Conservation (phyloP, 2,797 vertebrate genomes). For the Phyllotis vaccarum region DNA sequence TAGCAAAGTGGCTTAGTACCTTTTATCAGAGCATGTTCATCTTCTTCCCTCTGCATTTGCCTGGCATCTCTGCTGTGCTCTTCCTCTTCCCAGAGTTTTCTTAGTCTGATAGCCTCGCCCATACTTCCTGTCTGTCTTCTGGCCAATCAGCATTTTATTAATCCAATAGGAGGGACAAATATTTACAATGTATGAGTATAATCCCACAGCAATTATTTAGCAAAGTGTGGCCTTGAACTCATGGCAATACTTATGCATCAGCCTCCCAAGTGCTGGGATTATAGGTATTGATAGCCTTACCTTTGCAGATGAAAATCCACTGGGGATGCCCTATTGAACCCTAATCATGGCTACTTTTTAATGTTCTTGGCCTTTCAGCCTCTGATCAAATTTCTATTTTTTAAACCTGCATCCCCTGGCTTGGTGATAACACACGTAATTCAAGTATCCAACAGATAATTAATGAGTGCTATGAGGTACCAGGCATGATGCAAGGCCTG, state of each 20-base stretch:
- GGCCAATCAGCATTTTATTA: too few relatives aligned
- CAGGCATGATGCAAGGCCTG: background rate
- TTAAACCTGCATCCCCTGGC: background rate
- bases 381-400: slow-evolving; percentile 1
- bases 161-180: too few relatives aligned
- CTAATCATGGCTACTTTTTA: too few relatives aligned
- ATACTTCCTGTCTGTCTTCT: too few relatives aligned
- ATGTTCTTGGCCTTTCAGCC: background rate
- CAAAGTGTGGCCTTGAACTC: background rate
- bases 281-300: background rate
- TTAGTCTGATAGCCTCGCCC: too few relatives aligned
- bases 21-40: too few relatives aligned
- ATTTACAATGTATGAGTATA: too few relatives aligned
- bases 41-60: too few relatives aligned
- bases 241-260: background rate
- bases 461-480: background rate
- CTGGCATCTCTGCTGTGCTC: too few relatives aligned
- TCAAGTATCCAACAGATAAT: background rate
- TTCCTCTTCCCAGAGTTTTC: too few relatives aligned
- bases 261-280: background rate
- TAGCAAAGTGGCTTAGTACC: too few relatives aligned
- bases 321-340: background rate
- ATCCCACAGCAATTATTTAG: background rate
- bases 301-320: background rate
- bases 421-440: background rate